Base-by-base conservation (phyloP, 1,140 invertebrate genomes). In the Pseudomyrmex dendroicus region DNA sequence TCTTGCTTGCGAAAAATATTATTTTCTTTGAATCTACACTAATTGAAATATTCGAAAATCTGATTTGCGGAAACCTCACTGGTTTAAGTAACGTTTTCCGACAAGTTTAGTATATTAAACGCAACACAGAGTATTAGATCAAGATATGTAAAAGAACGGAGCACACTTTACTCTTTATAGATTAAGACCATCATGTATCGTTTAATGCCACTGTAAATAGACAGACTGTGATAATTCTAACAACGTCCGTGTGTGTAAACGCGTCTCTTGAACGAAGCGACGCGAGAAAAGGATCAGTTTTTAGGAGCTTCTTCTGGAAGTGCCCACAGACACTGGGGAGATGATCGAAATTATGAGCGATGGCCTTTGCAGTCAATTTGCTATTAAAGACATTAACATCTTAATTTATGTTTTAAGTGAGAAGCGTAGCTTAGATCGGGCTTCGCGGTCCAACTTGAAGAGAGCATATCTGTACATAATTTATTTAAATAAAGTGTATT, bases 181-280 rank as follows among this genome's bases (percentile, higher is more conserved):
- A 76, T 84, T 84, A 83, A 72, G 62, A 66, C 72, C 80, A 68
- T 85, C 85, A 63, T 50, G 85, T 86, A 91, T 85, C 62, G 62
- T 85, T 84, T 93, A 94, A 94, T 35, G 35, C 35, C 66, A 92
- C 93, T 94, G 92, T 94, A 94, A 92, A 94, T 94, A 94, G 90
- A 94, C 92, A 94, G 93, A 93, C 94, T 94, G 94, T 94, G 94
- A 94, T 94, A 94, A 94, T 93, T 92, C 93, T 90, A 91, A 93
- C 92, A 93, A 93, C 90, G 91, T 92, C 90, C 91, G 91, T 64
- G 64, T 35, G 35, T 35, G 35, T 35, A 72, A 84, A 46, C 17
- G 15, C 44, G 20, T 52, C 17, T 63, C 73, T 61, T 74, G 54
- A 76, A 59, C 64, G 50, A 54, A 50, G 54, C 52, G 52, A 80